Evolutionary conservation across 2,888 invertebrate species (phyloP), one percentile per base, ranked within the genome.

Genomic region (Pantelozetes paolii): DNA sequence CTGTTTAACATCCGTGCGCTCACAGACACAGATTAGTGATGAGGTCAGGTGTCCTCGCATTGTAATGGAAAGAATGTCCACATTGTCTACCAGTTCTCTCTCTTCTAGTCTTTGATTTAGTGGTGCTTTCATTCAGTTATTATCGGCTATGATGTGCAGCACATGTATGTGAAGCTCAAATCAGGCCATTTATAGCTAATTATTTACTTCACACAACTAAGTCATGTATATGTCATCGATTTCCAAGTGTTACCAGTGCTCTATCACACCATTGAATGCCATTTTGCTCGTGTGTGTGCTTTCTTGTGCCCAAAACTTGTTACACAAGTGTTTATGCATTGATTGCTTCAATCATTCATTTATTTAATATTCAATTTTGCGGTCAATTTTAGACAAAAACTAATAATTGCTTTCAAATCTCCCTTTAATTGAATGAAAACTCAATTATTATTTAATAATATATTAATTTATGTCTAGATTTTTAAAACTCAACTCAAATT

Each of bases 171-270:
- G 11, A 5, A 1, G 45, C 69, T 18, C 42, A 69, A 45, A 69
- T 69, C 26, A 69, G 45, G 18, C 69, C 69, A 69, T 69, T 69
- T 69, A 69, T 23, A 45, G 69, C 26, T 40, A 69, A 69, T 69
- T 69, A 69, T 69, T 69, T 45, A 69, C 42, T 45, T 11, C 15
- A 40, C 45, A 69, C 42, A 69, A n/a, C n/a, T 67, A 18, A 69
- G 42, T 69, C 40, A 40, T 69, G 45, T 69, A 42, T 69, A 64
- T 36, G 23, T 69, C 42, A 69, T 69, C 20, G 69, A 69, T 69
- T 69, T 69, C 45, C 26, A 69, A 69, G 69, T 69, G 26, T 1
- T 69, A 30, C 18, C 57, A 57, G 28, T 26, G 5, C 57, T 20
- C 20, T 18, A 40, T 20, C 32, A 40, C 42, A 67, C n/a, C 20